phyloP scores from a whole-genome alignment of 2,888 invertebrate species.

The Escarpia spicata region DNA sequence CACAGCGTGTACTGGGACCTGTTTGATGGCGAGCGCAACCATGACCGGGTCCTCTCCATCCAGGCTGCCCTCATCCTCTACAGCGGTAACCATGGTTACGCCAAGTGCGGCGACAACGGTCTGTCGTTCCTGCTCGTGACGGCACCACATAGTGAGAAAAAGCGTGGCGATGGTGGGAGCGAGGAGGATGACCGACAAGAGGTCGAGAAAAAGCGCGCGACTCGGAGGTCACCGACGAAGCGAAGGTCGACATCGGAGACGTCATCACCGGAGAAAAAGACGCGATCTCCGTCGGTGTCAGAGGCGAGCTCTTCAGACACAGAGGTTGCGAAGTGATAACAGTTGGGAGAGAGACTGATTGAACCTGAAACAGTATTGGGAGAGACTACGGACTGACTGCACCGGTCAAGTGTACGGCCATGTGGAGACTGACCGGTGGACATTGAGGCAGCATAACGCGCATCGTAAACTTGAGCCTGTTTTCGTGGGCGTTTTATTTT shows the following conservation, averaged over 20 bases:
- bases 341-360: not conserved
- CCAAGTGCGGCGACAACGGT: not conserved
- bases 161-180: not conserved
- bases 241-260: not conserved
- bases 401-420: not conserved
- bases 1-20: slow-evolving; percentile 61
- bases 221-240: not conserved
- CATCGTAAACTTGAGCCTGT: not conserved
- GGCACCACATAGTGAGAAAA: not conserved
- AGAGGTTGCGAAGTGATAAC: not conserved
- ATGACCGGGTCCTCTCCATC: slow-evolving; percentile 59
- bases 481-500: not conserved
- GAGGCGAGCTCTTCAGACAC: slow-evolving; percentile 9
- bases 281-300: not conserved
- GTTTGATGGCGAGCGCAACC: slow-evolving; percentile 58
- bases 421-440: not conserved
- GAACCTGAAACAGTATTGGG: not conserved
- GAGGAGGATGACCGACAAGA: not conserved
- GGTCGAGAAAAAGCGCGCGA: not conserved
- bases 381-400: not conserved
- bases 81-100: slow-evolving; percentile 22
- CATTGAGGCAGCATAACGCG: not conserved
- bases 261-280: not conserved
- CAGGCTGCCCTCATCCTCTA: slow-evolving; percentile 60
- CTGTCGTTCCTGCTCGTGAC: not conserved